Conservation (phyloP, 2,113 vertebrate species). For the Callaeas wilsoni region DNA sequence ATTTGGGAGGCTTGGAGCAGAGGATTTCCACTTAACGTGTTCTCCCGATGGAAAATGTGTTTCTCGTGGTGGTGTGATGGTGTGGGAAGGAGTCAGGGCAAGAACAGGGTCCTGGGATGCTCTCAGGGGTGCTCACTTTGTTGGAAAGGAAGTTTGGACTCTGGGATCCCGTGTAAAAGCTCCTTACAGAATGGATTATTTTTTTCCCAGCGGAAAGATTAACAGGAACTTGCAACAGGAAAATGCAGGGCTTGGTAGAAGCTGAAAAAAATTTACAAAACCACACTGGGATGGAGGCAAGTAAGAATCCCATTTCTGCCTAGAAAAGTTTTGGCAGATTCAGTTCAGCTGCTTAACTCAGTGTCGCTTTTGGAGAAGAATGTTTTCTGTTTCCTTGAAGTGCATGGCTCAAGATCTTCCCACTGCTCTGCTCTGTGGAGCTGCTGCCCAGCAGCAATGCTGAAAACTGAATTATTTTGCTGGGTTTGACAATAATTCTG, state of each 20-base stretch:
- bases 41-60: not conserved
- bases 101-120: accelerated
- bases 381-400: not conserved
- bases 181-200: accelerated
- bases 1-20: not conserved
- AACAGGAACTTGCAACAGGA: not conserved
- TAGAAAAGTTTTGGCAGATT: not conserved
- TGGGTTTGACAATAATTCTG: not conserved
- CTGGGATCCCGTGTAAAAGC: accelerated
- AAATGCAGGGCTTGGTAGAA: not conserved
- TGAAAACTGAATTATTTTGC: not conserved
- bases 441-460: not conserved
- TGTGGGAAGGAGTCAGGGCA: accelerated
- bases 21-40: not conserved
- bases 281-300: not conserved
- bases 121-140: not conserved
- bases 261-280: not conserved
- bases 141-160: not conserved
- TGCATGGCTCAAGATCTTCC: accelerated
- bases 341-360: not conserved
- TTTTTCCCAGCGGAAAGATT: not conserved
- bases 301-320: not conserved
- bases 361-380: not conserved
- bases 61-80: not conserved
- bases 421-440: not conserved